Conservation (phyloP, 2,797 vertebrate genomes). For the Cirrhinus mrigala region DNA sequence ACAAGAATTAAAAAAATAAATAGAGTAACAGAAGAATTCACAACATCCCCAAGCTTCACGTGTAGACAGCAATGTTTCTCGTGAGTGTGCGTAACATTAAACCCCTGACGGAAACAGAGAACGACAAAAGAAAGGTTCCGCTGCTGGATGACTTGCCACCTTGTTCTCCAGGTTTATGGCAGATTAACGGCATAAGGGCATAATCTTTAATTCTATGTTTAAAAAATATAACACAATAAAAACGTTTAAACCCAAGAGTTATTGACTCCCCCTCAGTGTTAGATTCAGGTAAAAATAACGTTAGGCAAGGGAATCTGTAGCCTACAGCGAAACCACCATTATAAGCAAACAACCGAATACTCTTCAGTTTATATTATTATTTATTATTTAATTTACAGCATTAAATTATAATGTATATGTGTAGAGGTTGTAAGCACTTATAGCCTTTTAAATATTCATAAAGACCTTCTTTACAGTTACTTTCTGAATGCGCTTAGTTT, state of each 20-base stretch:
- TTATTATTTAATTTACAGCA: neutral
- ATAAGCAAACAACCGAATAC: neutral
- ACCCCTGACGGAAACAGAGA: constrained; percentile 25
- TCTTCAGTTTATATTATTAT: no score
- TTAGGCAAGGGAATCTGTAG: neutral
- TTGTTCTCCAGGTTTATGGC: neutral
- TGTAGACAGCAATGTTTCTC: neutral
- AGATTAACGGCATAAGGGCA: neutral
- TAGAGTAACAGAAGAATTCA: neutral
- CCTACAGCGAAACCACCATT: neutral
- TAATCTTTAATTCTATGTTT: neutral
- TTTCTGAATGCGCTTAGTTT: no score
- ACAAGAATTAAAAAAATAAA: neutral
- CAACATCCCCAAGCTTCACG: constrained; percentile 19
- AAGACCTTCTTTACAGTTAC: neutral
- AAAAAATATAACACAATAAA: neutral
- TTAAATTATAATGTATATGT: neutral
- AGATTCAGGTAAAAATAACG: neutral
- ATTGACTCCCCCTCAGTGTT: neutral
- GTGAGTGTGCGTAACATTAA: neutral
- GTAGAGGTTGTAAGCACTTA: neutral
- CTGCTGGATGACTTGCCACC: neutral
- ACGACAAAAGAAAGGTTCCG: constrained; percentile 29
- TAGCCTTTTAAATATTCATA: neutral
- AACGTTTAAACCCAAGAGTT: neutral